These are phyloP conservation scores for Lycocerus yunnanus DNA, from an alignment of 2,888 invertebrate species.

Conservation along the genomic window DNA sequence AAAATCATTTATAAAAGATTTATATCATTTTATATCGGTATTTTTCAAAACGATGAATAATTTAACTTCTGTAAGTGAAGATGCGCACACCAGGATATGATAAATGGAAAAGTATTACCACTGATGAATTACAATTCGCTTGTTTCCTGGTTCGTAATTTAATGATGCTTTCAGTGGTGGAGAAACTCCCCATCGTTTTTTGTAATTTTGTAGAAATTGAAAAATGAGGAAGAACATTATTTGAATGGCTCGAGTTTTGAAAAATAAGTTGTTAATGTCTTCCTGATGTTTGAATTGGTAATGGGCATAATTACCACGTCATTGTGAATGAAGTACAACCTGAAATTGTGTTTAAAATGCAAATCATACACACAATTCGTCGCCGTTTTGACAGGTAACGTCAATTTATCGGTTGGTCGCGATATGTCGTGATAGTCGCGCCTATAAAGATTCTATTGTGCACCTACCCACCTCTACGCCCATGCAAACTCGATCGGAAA, in stretches of 20 bases:
- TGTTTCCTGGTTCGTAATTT: conserved; percentile 12
- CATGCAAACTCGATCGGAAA: conserved; percentile 20
- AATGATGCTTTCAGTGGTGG: conserved; percentile 8
- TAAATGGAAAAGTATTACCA: conserved; percentile 17
- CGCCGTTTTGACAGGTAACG: conserved; percentile 13
- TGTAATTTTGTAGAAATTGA: not conserved
- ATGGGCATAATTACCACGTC: not conserved
- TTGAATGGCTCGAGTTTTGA: not conserved
- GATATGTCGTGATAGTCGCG: conserved; percentile 25
- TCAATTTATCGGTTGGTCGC: conserved; percentile 18
- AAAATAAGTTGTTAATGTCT: not conserved
- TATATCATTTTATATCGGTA: conserved; percentile 27
- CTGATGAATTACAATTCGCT: conserved; percentile 19
- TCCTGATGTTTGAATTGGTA: not conserved
- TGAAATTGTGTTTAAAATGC: conserved; percentile 6
- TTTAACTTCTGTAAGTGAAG: conserved; percentile 32
- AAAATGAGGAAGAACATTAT: not conserved
- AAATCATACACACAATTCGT: conserved; percentile 13
- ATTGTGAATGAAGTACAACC: not conserved
- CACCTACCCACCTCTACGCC: conserved; percentile 19
- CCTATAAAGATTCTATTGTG: conserved; percentile 20
- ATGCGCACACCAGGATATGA: conserved; percentile 26
- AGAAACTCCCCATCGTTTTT: not conserved
- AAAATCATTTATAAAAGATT: conserved; percentile 28
- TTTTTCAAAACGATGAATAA: conserved; percentile 22